Conservation (phyloP, 2,888 invertebrate genomes). For the Thelaira solivaga region DNA sequence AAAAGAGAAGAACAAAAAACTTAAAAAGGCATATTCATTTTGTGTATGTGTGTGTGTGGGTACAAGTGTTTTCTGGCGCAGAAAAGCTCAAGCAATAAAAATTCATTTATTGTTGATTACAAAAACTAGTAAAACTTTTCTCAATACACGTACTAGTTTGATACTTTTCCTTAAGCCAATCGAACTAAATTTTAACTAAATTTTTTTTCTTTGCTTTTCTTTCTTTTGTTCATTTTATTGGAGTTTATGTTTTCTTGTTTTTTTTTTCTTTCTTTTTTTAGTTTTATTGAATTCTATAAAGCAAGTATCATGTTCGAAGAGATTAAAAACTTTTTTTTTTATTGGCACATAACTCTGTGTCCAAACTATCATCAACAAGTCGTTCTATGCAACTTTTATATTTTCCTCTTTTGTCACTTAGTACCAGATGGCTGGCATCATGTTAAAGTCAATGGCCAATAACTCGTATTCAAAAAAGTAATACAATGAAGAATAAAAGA, state of each 20-base stretch:
- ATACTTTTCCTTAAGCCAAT: constrained; percentile 52
- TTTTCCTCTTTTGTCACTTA: constrained; percentile 27
- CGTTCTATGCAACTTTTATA: not conserved
- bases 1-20: not conserved
- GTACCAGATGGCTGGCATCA: not conserved
- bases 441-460: constrained; percentile 8
- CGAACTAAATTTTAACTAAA: constrained; percentile 39
- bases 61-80: constrained; percentile 4
- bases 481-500: not conserved
- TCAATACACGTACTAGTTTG: constrained; percentile 41
- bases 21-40: not conserved
- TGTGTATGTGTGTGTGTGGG: not conserved
- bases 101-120: constrained; percentile 50
- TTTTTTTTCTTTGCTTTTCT: constrained; percentile 2
- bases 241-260: constrained; percentile 1
- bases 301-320: constrained; percentile 40
- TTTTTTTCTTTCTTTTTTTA: not conserved
- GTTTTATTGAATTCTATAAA: constrained; percentile 46
- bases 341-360: constrained; percentile 52
- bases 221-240: constrained; percentile 18
- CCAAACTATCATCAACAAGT: constrained; percentile 16
- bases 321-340: constrained; percentile 56
- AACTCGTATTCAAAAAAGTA: constrained; percentile 18
- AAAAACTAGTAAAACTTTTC: constrained; percentile 39
- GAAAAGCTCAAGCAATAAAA: constrained; percentile 41